Percentiles rank a stretch among this genome's conserved stretches.
phyloP scores from a whole-genome alignment of 2,888 invertebrate species.

The Phengaris arion region DNA sequence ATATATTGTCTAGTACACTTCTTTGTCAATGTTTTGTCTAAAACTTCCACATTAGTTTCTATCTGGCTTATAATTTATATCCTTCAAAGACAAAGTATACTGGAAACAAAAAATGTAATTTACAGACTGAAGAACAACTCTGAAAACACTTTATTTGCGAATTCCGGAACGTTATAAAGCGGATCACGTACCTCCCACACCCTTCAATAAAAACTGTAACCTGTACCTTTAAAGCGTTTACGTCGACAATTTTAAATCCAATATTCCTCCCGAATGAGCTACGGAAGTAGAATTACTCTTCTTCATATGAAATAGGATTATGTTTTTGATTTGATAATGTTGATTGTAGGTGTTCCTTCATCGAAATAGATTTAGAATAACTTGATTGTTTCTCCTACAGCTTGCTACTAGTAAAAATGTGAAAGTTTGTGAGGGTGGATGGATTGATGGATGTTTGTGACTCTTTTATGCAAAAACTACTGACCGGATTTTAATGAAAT shows the following conservation, averaged over 20 bases:
- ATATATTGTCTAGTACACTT: no score
- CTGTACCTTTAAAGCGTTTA: neutral
- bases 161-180: slow-evolving; percentile 6
- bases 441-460: no score
- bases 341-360: neutral
- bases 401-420: no score
- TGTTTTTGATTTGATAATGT: slow-evolving; percentile 26
- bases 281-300: neutral
- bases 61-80: no score
- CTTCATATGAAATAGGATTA: slow-evolving; percentile 22
- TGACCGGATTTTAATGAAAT: no score
- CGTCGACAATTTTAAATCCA: slow-evolving; percentile 19
- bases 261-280: neutral
- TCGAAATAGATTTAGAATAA: no score
- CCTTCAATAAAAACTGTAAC: slow-evolving; percentile 7
- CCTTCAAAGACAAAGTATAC: neutral
- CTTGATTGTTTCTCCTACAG: no score
- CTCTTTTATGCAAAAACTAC: no score
- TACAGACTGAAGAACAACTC: neutral
- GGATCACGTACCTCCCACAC: slow-evolving; percentile 8
- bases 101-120: neutral
- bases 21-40: no score
- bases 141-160: neutral
- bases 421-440: no score
- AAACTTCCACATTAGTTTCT: no score